These are phyloP conservation scores for Notospermus geniculatus DNA, from an alignment of 1,140 invertebrate genomes.

Conservation along the genomic window DNA sequence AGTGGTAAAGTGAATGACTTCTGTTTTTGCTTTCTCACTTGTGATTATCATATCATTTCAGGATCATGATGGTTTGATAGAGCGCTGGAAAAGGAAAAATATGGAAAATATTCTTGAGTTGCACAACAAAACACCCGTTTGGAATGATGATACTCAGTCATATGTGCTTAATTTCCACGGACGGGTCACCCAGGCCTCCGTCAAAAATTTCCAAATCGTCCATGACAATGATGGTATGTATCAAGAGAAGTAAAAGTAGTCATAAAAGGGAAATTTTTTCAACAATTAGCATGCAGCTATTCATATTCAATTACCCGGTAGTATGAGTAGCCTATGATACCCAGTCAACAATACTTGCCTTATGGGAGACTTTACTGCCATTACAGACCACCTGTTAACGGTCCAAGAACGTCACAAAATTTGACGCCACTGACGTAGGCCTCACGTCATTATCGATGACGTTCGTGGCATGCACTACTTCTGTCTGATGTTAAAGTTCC, in stretches of 20 bases:
- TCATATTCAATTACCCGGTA: too few species aligned
- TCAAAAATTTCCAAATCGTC: constrained; percentile 99
- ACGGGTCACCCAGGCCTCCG: constrained; percentile 97
- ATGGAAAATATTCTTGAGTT: constrained; percentile 92
- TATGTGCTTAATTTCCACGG: constrained; percentile 99
- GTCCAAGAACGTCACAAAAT: too few species aligned
- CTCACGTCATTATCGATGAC: too few species aligned
- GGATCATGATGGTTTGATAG: constrained; percentile 62
- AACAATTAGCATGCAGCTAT: too few species aligned
- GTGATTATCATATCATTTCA: constrained; percentile 47
- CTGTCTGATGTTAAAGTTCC: too few species aligned
- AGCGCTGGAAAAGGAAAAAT: constrained; percentile 73
- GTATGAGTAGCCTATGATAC: too few species aligned
- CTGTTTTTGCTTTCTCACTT: background rate
- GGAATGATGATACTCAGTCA: constrained; percentile 98
- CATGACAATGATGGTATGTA: constrained; percentile 88
- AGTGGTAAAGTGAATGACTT: background rate
- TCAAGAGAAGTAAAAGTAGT: background rate
- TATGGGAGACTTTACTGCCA: too few species aligned
- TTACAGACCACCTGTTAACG: too few species aligned
- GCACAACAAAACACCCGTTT: constrained; percentile 98
- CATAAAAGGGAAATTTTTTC: background rate
- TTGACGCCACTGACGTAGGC: too few species aligned
- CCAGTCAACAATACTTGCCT: too few species aligned
- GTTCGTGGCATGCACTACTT: too few species aligned